Evolutionary conservation across 2,113 vertebrate species (phyloP), one percentile per base, ranked within the genome.

Genomic region (Gallinago media): DNA sequence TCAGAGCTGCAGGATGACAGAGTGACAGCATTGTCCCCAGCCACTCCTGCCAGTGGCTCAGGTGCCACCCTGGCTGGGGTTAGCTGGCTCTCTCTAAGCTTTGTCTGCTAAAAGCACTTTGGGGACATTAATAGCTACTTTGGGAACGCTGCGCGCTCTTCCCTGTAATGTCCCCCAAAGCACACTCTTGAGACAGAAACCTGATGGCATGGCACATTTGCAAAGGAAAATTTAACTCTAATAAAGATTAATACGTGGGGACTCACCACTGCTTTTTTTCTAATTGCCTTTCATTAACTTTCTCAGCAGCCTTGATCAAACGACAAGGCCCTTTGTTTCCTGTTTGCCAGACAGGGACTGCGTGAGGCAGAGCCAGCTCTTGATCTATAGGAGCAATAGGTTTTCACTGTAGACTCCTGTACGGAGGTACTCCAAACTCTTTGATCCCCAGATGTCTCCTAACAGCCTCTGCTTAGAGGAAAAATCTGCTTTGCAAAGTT

Each of bases 311-410:
- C 67, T 12, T 19, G 52, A 81, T 32, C 65, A 79, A 87, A 70
- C 12, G 34, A 1, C 47, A 27, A 0, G 0, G 59, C 17, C 54
- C 68, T 72, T 50, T 55, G 15, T 23, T 40, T 44, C 8, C 59
- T 5, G 1, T 66, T 80, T 85, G 34, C 59, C 44, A 89, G 56
- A 7, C n/a, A 38, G 26, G 29, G 58, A n/a, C 54, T 36, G 26
- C 3, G 4, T 5, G 55, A 62, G 55, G 19, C 40, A 49, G 2
- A 47, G 59, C 25, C 29, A 80, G 25, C 26, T 9, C 58, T 36
- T 38, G 25, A 32, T 65, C 23, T 58, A 9, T 1, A 38, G 20
- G 6, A 38, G 11, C 27, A 66, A 73, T 52, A 19, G 16, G 8
- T 44, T 79, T 81, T 20, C 66, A 23, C n/a, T n/a, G n/a, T 3